Percentiles rank a stretch among this genome's conserved stretches.
Evolutionary conservation across 2,113 vertebrate genomes (phyloP).

Genomic region (Onychostruthus taczanowskii): DNA sequence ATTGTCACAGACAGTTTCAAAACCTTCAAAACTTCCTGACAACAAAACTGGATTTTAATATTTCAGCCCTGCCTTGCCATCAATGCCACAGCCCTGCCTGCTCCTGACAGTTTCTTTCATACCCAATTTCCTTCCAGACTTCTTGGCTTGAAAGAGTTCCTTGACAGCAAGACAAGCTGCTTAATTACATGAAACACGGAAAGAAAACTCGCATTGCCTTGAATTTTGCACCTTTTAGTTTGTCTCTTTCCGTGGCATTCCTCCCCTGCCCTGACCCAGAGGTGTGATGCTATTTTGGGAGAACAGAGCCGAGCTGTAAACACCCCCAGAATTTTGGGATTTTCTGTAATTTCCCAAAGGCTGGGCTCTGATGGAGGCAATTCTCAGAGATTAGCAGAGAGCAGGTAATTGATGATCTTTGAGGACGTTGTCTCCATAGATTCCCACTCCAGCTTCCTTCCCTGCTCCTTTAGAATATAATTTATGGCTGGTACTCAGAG

Average conservation of each 20-base stretch:
- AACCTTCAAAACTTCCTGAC: background rate
- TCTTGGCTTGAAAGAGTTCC: background rate
- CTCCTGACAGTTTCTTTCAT: background rate
- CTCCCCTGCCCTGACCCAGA: background rate
- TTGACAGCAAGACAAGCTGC: background rate
- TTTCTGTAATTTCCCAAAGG: conserved; percentile 20
- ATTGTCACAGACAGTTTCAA: background rate
- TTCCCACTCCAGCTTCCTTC: background rate
- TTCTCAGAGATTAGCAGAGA: background rate
- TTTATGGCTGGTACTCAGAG: background rate
- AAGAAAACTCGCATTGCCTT: background rate
- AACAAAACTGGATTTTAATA: background rate
- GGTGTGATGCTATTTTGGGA: background rate
- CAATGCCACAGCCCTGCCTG: background rate
- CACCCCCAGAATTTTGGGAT: background rate
- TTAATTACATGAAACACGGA: background rate
- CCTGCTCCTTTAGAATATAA: background rate
- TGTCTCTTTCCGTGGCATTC: background rate
- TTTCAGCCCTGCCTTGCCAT: background rate
- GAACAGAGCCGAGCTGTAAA: background rate
- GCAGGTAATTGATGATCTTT: conserved; percentile 18
- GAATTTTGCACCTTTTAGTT: background rate
- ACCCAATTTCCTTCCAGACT: background rate
- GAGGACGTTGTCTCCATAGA: background rate
- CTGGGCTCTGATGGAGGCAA: background rate